Evolutionary conservation across 2,113 vertebrate genomes (phyloP).

Genomic region (Misgurnus anguillicaudatus): DNA sequence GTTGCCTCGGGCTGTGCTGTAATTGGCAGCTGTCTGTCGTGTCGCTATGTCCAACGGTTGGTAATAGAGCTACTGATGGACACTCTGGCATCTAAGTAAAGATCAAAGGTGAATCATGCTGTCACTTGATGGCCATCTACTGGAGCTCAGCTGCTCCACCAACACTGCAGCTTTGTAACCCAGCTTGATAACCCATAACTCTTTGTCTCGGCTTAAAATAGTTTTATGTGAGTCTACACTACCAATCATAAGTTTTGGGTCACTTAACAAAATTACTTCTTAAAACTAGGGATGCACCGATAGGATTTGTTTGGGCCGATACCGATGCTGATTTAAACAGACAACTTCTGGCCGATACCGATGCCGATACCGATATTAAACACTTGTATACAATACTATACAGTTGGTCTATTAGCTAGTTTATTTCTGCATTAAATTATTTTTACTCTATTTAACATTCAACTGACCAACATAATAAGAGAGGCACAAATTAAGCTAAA

Average conservation of each 20-base stretch:
- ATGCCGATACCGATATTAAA: too few relatives aligned
- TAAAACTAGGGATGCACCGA: too few relatives aligned
- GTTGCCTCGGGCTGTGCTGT: constrained; percentile 52
- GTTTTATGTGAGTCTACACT: not conserved
- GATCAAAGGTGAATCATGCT: constrained; percentile 56
- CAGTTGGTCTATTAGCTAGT: too few relatives aligned
- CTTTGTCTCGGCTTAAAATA: not conserved
- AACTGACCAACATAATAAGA: too few relatives aligned
- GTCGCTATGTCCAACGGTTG: constrained; percentile 51
- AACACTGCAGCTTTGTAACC: constrained; percentile 33
- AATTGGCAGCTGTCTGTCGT: constrained; percentile 58
- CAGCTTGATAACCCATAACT: constrained; percentile 2
- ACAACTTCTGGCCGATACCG: too few relatives aligned
- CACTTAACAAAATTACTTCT: not conserved
- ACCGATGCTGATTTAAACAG: too few relatives aligned
- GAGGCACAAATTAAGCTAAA: too few relatives aligned
- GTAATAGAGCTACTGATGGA: constrained; percentile 50
- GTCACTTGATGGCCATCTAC: constrained; percentile 39
- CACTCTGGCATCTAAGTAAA: constrained; percentile 46
- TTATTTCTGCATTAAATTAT: too few relatives aligned
- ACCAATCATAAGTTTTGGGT: not conserved
- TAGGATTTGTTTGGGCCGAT: too few relatives aligned
- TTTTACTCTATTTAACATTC: too few relatives aligned
- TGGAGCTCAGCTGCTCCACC: constrained; percentile 27
- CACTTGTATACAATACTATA: too few relatives aligned